phyloP scores from a whole-genome alignment of 2,113 vertebrate species.

The Centropus bengalensis region DNA sequence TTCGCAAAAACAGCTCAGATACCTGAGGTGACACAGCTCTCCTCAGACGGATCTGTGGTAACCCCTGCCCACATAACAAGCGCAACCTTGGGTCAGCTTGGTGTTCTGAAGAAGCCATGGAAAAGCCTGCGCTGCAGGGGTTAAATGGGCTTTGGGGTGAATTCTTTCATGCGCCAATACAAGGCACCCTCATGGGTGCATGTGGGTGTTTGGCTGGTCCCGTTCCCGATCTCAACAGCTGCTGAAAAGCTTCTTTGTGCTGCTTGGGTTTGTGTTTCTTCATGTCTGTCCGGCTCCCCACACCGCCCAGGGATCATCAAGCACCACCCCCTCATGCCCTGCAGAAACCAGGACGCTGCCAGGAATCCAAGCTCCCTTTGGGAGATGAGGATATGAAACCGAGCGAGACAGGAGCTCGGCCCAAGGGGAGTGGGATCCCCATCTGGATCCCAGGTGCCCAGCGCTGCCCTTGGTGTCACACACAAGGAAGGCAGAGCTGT shows the following conservation, averaged over 20 bases:
- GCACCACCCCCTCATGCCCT: background rate
- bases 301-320: fast-evolving
- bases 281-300: background rate
- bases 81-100: background rate
- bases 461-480: background rate
- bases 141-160: fast-evolving
- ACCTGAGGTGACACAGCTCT: background rate
- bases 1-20: background rate
- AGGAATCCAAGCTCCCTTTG: background rate
- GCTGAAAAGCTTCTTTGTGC: fast-evolving
- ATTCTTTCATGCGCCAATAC: fast-evolving
- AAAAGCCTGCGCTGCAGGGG: background rate
- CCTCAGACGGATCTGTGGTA: background rate
- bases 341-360: fast-evolving
- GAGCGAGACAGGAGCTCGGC: background rate
- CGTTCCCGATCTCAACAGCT: fast-evolving
- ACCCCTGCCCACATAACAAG: background rate
- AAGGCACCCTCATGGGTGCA: fast-evolving
- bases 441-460: no score
- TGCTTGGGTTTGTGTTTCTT: background rate
- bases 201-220: fast-evolving
- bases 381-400: background rate
- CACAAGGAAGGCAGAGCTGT: fast-evolving
- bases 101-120: fast-evolving
- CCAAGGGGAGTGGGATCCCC: no score